phyloP scores from a whole-genome alignment of 2,113 vertebrate genomes.

The Sminthopsis crassicaudata region DNA sequence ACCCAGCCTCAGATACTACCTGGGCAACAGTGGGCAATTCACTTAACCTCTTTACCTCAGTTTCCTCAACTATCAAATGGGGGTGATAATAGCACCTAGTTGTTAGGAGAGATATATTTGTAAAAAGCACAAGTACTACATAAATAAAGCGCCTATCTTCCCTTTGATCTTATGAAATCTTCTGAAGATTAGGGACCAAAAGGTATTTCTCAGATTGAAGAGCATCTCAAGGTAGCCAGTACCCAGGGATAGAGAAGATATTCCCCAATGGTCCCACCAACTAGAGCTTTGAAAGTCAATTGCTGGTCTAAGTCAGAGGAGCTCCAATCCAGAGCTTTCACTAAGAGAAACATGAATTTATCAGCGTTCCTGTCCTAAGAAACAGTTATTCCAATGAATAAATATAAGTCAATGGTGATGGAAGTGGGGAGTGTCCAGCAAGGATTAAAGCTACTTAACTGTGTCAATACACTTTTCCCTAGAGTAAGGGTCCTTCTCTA shows the following conservation, averaged over 20 bases:
- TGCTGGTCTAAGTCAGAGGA: too few species aligned
- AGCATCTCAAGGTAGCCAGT: neutral
- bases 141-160: neutral
- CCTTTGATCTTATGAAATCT: neutral
- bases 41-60: neutral
- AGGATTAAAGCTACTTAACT: neutral
- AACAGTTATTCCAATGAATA: neutral
- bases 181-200: neutral
- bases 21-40: neutral
- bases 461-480: neutral
- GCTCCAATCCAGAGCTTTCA: neutral
- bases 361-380: neutral
- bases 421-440: neutral
- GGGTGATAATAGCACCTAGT: neutral
- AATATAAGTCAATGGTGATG: neutral
- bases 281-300: too few species aligned
- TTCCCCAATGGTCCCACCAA: neutral
- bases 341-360: too few species aligned
- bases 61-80: neutral
- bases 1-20: neutral
- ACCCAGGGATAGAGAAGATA: too few species aligned
- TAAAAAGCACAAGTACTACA: neutral
- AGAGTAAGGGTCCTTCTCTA: neutral
- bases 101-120: neutral
- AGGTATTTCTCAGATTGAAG: neutral